Conservation (phyloP, 2,888 invertebrate species). For the Priocnemis perturbator region DNA sequence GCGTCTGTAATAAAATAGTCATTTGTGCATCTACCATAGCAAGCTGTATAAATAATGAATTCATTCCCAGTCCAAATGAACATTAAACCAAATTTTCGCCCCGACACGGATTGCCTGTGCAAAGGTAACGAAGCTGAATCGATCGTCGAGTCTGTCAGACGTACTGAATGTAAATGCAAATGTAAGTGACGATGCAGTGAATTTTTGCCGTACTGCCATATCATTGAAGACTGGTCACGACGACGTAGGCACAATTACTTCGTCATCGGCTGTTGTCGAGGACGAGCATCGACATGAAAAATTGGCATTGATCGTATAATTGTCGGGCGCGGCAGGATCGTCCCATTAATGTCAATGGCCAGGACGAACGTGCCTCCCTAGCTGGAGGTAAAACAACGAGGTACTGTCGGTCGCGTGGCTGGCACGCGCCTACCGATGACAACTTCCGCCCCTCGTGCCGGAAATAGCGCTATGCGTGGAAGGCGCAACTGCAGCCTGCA, state of each 20-base stretch:
- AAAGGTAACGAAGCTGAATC: too few relatives aligned
- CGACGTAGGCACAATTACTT: neutral
- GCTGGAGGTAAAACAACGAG: slow-evolving; percentile 25
- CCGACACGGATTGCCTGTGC: too few relatives aligned
- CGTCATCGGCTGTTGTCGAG: slow-evolving; percentile 1
- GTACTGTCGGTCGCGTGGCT: slow-evolving; percentile 63
- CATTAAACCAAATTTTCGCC: too few relatives aligned
- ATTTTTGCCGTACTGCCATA: too few relatives aligned
- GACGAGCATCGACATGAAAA: slow-evolving; percentile 9
- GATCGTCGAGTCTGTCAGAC: too few relatives aligned
- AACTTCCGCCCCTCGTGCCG: slow-evolving; percentile 65
- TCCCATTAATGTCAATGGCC: slow-evolving; percentile 58
- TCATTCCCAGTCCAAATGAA: too few relatives aligned
- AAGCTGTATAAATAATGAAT: too few relatives aligned
- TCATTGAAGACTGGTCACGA: too few relatives aligned
- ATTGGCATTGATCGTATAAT: slow-evolving; percentile 53
- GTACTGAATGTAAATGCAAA: too few relatives aligned
- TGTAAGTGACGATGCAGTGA: too few relatives aligned
- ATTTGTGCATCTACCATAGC: too few relatives aligned
- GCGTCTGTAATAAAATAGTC: too few relatives aligned
- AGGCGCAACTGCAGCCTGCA: slow-evolving; percentile 50
- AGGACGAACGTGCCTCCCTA: slow-evolving; percentile 25
- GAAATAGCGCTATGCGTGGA: slow-evolving; percentile 49
- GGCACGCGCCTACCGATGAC: slow-evolving; percentile 66
- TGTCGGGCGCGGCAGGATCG: slow-evolving; percentile 48